A percentile compares a stretch with the other conserved stretches of the same genome.
Conservation (phyloP, 2,113 vertebrate species). For the Anarrhichthys ocellatus region DNA sequence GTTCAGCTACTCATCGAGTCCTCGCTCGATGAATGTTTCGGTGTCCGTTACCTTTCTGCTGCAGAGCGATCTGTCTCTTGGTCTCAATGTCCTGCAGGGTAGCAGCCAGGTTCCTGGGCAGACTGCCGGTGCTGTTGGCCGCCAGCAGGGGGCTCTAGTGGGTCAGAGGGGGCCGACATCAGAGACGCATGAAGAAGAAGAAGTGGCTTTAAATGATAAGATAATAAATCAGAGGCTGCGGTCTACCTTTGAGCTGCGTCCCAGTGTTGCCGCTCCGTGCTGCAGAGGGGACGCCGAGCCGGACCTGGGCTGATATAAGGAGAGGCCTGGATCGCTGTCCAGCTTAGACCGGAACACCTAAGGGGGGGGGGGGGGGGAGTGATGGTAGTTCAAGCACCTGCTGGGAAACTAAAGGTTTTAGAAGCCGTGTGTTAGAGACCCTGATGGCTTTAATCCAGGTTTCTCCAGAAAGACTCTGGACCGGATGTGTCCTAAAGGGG, state of each 20-base stretch:
- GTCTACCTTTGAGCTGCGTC: slow-evolving; percentile 89
- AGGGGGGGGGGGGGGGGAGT: neutral
- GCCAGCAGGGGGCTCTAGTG: slow-evolving; percentile 83
- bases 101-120: slow-evolving; percentile 91
- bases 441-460: too few species aligned
- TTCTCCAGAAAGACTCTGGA: too few species aligned
- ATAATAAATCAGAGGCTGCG: too few species aligned
- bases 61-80: slow-evolving; percentile 94
- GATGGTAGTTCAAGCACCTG: neutral
- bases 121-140: slow-evolving; percentile 86
- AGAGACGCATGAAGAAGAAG: too few species aligned
- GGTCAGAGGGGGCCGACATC: slow-evolving; percentile 20
- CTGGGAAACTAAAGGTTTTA: slow-evolving; percentile 1
- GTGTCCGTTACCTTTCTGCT: slow-evolving; percentile 91
- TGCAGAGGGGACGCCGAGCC: slow-evolving; percentile 82
- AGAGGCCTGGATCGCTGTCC: slow-evolving; percentile 81
- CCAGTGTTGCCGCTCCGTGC: slow-evolving; percentile 86
- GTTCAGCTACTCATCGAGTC: too few species aligned
- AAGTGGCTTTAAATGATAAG: too few species aligned
- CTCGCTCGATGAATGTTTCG: too few species aligned
- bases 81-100: slow-evolving; percentile 95
- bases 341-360: slow-evolving; percentile 93
- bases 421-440: neutral
- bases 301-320: slow-evolving; percentile 76
- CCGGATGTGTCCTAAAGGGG: too few species aligned